Base-by-base conservation (phyloP, 2,113 vertebrate species). In the Xenus cinereus region DNA sequence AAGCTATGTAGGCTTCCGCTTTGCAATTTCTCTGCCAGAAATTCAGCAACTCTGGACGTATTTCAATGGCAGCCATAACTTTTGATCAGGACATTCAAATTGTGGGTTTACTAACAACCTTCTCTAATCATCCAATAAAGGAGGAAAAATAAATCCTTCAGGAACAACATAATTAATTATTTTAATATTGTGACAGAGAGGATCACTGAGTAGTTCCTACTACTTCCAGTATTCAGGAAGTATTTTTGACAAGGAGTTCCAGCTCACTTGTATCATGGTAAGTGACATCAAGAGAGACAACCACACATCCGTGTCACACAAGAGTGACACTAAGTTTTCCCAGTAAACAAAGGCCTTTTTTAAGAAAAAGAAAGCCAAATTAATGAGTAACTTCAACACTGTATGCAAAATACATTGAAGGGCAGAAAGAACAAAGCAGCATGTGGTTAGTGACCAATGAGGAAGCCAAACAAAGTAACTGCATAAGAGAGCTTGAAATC, bases 381-480 rank as follows among this genome's bases (percentile, higher is more conserved):
- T 68, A 67, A 87, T 74, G 54, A 94, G n/a, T 82, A 83, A 92
- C 19, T 67, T 91, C 33, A 97, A 77, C 43, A 88, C 32, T 5
- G 33, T 87, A 57, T 28, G 26, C 84, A 72, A 96, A 97, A 93
- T 56, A 91, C 59, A 89, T 21, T 91, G 68, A 88, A 96, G n/a
- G 74, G 84, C 62, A 95, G 48, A 95, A 95, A 89, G n/a, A 96
- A 97, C 54, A 95, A 91, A 98, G 76, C 33, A 82, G 72, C 53
- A 68, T 68, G 37, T 96, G 91, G 86, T 93, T 94, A 95, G 97
- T 95, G 97, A 97, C 51, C 48, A 96, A 96, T 97, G 97, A 93
- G 92, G 76, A 73, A 98, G 93, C 87, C 95, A 97, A 98, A 98
- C 85, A 97, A 97, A 97, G 75, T 77, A 94, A 96, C n/a, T 76